phyloP scores from a whole-genome alignment of 2,797 vertebrate genomes.

The Odontamblyopus lacepedii region DNA sequence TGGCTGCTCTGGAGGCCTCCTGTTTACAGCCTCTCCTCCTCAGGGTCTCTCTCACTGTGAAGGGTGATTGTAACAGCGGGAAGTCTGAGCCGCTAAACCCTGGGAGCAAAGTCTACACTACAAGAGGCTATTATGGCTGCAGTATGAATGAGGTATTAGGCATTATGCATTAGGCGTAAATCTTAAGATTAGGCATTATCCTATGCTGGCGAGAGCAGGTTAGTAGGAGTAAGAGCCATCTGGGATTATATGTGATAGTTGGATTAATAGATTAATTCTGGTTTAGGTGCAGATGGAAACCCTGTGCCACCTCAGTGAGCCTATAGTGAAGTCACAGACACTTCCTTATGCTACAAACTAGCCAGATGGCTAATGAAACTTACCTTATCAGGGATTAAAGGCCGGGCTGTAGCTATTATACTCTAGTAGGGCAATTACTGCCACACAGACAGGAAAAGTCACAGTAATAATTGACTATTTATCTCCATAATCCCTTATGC shows the following conservation, averaged over 20 bases:
- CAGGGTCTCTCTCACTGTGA: constrained; percentile 46
- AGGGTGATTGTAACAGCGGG: constrained; percentile 53
- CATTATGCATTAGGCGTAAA: constrained; percentile 64
- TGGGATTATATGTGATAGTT: constrained; percentile 65
- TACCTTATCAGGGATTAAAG: constrained; percentile 78
- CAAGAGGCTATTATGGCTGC: constrained; percentile 61
- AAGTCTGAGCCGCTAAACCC: constrained; percentile 42
- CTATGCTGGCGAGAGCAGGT: constrained; percentile 66
- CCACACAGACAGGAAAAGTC: constrained; percentile 50
- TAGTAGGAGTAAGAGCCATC: constrained; percentile 58
- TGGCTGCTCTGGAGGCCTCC: constrained; percentile 43
- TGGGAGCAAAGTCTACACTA: constrained; percentile 43
- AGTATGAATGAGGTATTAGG: constrained; percentile 70
- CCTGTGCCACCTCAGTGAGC: constrained; percentile 44
- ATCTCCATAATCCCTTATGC: constrained; percentile 68
- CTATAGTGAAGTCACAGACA: constrained; percentile 44
- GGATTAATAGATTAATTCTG: constrained; percentile 67
- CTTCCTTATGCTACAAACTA: constrained; percentile 58
- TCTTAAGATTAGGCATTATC: constrained; percentile 72
- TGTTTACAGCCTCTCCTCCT: constrained; percentile 59
- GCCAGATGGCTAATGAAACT: constrained; percentile 73
- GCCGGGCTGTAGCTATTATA: constrained; percentile 64
- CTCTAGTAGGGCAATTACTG: constrained; percentile 63
- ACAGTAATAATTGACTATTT: constrained; percentile 70
- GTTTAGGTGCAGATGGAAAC: constrained; percentile 57